Conservation (phyloP, 2,113 vertebrate genomes). For the Neopipo cinnamomea region DNA sequence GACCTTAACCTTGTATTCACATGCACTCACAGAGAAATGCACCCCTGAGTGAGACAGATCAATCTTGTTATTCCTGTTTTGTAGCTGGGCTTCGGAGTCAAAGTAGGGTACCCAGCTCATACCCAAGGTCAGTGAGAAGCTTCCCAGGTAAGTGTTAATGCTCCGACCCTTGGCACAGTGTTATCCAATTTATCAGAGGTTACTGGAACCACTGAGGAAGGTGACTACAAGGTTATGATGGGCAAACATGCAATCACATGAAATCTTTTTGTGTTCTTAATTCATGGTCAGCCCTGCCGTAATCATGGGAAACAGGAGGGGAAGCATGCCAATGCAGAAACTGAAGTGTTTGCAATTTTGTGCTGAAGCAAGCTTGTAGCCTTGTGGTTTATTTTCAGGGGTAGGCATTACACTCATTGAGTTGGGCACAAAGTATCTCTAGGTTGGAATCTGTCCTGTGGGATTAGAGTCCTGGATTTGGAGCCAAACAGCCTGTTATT, state of each 20-base stretch:
- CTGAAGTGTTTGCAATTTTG: neutral
- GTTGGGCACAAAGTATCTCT: neutral
- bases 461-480: neutral
- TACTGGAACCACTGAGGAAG: neutral
- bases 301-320: neutral
- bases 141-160: neutral
- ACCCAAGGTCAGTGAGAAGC: neutral
- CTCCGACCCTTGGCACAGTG: fast-evolving
- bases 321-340: neutral
- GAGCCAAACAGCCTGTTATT: slow-evolving; percentile 3
- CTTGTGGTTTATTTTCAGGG: neutral
- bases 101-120: neutral
- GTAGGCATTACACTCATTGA: neutral
- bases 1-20: neutral
- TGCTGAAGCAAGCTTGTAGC: neutral
- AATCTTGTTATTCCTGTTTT: neutral
- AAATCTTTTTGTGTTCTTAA: neutral
- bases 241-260: neutral
- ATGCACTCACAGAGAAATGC: neutral
- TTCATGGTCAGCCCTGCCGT: neutral
- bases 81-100: neutral
- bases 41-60: neutral
- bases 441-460: neutral
- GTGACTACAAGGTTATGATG: neutral
- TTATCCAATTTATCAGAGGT: neutral